Evolutionary conservation across 1,140 invertebrate species (phyloP).

Genomic region (Drosophila ironensis): DNA sequence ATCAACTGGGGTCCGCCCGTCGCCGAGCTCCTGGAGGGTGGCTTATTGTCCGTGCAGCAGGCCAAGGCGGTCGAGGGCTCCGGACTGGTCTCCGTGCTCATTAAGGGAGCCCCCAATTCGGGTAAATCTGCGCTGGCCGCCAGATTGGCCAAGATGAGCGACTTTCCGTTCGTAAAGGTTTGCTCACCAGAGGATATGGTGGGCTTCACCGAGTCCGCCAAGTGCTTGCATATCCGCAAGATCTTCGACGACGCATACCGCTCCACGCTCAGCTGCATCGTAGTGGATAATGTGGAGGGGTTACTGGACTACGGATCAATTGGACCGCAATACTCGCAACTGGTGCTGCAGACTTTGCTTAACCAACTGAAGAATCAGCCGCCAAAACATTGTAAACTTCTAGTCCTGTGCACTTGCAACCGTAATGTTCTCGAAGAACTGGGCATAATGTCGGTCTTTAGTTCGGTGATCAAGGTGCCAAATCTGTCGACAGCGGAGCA

Average conservation of each 20-base stretch:
- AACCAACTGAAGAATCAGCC: conserved; percentile 97
- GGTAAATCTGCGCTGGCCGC: conserved; percentile 99
- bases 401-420: conserved; percentile 97
- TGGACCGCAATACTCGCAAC: conserved; percentile 98
- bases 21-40: conserved; percentile 93
- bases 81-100: conserved; percentile 93
- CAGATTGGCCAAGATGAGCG: conserved; percentile 96
- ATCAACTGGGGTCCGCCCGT: conserved; percentile 96
- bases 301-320: conserved; percentile 98
- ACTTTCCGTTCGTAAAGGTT: conserved; percentile 99
- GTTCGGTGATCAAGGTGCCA: conserved; percentile 93
- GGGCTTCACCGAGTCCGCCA: conserved; percentile 97
- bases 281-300: conserved; percentile 99
- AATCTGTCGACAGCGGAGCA: conserved; percentile 94
- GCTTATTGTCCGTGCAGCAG: conserved; percentile 94
- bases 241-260: conserved; percentile 99
- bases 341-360: conserved; percentile 96
- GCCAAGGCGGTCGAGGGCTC: conserved; percentile 90
- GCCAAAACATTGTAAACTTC: conserved; percentile 94
- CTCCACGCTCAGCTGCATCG: conserved; percentile 96
- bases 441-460: conserved; percentile 96
- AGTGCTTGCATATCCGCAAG: conserved; percentile 96
- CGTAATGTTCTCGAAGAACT: conserved; percentile 96
- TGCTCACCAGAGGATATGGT: conserved; percentile 99
- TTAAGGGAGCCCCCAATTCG: conserved; percentile 96